Conservation (phyloP, 2,113 vertebrate genomes). For the Noturus placidus region DNA sequence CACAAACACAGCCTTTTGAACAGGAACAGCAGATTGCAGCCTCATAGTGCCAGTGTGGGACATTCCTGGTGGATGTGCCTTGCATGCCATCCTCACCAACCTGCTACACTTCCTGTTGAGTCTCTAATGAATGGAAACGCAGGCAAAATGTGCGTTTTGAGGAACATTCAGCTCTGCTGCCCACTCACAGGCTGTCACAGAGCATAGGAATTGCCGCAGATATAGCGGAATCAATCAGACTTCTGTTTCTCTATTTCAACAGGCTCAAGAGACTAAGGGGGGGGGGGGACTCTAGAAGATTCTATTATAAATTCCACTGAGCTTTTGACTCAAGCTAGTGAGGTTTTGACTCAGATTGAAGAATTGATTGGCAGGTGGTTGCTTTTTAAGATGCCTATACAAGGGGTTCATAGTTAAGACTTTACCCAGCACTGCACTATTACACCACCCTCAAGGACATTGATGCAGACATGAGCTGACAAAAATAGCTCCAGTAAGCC, state of each 20-base stretch:
- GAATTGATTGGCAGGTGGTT: not conserved
- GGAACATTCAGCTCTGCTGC: constrained; percentile 54
- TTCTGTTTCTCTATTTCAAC: constrained; percentile 10
- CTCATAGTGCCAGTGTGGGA: constrained; percentile 55
- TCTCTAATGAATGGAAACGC: constrained; percentile 65
- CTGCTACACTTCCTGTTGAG: constrained; percentile 57
- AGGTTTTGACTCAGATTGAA: constrained; percentile 3
- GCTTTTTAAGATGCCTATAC: not conserved
- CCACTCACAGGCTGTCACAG: constrained; percentile 66
- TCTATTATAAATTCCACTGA: not conserved
- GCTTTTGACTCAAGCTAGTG: not conserved
- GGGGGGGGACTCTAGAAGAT: not conserved
- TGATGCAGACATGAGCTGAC: constrained; percentile 38
- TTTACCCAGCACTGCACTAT: constrained; percentile 1
- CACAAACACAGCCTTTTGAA: constrained; percentile 36
- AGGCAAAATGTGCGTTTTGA: constrained; percentile 57
- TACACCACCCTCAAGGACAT: constrained; percentile 40
- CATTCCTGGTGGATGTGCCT: constrained; percentile 53
- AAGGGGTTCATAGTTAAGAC: constrained; percentile 26
- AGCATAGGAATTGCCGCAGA: constrained; percentile 43
- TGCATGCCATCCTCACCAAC: constrained; percentile 53
- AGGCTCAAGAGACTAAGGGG: not conserved
- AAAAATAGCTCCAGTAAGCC: constrained; percentile 43
- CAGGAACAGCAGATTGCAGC: constrained; percentile 49
- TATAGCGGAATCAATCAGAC: constrained; percentile 33